Evolutionary conservation across 35 echinoderm and acorn worm genomes (phyloP).

Genomic region (Lytechinus pictus): DNA sequence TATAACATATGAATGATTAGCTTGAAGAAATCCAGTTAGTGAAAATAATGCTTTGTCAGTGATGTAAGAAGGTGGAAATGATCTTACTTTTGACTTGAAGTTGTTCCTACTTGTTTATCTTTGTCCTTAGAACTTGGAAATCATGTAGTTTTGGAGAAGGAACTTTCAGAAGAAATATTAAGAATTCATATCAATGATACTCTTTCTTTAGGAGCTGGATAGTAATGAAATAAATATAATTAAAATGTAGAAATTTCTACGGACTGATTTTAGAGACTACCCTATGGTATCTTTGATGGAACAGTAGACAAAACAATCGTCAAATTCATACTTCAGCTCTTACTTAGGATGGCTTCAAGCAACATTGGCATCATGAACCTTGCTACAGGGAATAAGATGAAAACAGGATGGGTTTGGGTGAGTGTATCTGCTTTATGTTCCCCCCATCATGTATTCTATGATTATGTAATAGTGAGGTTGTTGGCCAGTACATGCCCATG

Average conservation of each 20-base stretch:
- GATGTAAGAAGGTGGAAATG: not conserved
- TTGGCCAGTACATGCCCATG: no score
- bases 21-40: not conserved
- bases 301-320: not conserved
- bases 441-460: not conserved
- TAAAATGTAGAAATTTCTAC: not conserved
- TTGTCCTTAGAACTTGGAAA: not conserved
- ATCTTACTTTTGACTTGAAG: not conserved
- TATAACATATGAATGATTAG: not conserved
- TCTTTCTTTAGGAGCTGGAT: not conserved
- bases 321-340: not conserved
- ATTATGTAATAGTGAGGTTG: not conserved
- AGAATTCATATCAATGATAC: not conserved
- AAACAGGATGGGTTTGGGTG: conserved; percentile 4
- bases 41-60: not conserved
- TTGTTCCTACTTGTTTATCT: not conserved
- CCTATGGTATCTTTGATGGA: not conserved
- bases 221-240: not conserved
- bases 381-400: not conserved
- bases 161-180: not conserved
- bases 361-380: not conserved
- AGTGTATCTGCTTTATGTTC: not conserved
- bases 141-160: not conserved
- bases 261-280: not conserved
- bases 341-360: not conserved